These are phyloP conservation scores for Myotis davidii DNA, from an alignment of 2,113 vertebrate species.

Conservation along the genomic window DNA sequence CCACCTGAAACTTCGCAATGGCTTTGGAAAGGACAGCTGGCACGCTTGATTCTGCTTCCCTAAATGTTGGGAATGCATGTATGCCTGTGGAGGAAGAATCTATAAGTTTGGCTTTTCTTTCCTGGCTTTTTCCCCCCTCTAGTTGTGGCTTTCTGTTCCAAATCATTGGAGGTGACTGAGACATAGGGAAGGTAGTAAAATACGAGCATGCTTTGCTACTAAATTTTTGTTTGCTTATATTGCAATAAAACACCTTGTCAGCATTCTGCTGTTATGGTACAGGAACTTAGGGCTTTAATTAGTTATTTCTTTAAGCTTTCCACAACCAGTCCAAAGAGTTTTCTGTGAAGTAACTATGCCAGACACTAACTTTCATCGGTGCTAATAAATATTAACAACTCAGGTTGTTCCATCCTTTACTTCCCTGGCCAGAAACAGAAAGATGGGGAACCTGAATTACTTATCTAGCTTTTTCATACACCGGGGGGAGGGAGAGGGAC, in stretches of 20 bases:
- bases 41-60: not conserved
- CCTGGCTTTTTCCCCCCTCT: not conserved
- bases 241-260: not conserved
- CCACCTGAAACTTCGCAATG: not conserved
- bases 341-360: not conserved
- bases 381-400: not conserved
- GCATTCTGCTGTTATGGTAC: not conserved
- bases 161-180: not conserved
- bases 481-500: rapidly evolving
- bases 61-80: not conserved
- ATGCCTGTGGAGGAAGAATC: not conserved
- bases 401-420: not conserved
- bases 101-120: not conserved
- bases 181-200: not conserved
- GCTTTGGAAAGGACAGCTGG: not conserved
- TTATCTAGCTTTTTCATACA: not conserved
- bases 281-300: not conserved
- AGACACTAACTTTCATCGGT: not conserved
- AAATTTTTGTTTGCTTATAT: not conserved
- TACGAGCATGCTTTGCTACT: not conserved
- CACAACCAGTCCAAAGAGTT: not conserved
- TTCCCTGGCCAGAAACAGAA: not conserved
- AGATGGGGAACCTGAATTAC: not conserved
- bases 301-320: not conserved
- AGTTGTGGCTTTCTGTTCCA: not conserved